A percentile compares a stretch with the other conserved stretches of the same genome.
Evolutionary conservation across 1,140 invertebrate genomes (phyloP).

Genomic region (Camponotus pennsylvanicus): DNA sequence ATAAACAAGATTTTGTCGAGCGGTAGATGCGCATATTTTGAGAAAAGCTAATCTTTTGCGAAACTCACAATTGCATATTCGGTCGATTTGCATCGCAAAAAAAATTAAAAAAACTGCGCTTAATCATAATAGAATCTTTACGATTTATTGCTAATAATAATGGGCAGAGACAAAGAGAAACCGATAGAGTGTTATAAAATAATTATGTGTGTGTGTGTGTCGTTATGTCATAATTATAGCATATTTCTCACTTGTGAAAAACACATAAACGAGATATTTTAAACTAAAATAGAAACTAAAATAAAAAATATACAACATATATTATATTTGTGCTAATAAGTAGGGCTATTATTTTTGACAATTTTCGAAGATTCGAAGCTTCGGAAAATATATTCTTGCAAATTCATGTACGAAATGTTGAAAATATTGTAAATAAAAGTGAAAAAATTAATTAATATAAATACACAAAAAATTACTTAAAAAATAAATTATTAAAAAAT

Average conservation of each 20-base stretch:
- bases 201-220: neutral
- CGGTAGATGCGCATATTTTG: neutral
- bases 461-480: too few species aligned
- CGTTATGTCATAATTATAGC: neutral
- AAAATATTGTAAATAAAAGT: too few species aligned
- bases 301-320: too few species aligned
- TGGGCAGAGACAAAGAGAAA: neutral
- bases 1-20: conserved; percentile 27
- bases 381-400: too few species aligned
- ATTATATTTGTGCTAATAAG: too few species aligned
- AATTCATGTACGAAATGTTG: too few species aligned
- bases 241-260: neutral
- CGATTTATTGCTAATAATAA: neutral
- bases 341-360: too few species aligned
- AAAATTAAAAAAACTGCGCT: neutral
- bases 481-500: too few species aligned
- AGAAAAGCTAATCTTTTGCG: neutral
- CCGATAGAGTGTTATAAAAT: neutral
- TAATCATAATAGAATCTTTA: neutral
- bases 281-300: neutral
- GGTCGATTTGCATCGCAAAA: neutral
- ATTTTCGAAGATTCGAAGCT: too few species aligned
- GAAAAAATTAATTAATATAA: too few species aligned
- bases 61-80: neutral
- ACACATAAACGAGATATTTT: neutral